A percentile compares a stretch with the other conserved stretches of the same genome.
phyloP scores from a whole-genome alignment of 2,113 vertebrate species.

The Tenebrosternarchus preto region DNA sequence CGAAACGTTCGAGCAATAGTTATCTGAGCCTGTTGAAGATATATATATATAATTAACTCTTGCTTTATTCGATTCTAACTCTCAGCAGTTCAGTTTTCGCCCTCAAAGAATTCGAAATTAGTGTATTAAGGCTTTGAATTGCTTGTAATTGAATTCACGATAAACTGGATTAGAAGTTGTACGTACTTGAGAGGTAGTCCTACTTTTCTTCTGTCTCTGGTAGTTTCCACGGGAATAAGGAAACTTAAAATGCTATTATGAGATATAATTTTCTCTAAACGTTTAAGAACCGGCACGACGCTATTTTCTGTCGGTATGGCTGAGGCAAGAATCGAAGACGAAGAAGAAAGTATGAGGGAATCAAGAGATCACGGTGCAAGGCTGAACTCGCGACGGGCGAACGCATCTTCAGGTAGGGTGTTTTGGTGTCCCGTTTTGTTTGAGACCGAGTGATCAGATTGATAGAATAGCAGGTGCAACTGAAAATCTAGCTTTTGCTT shows the following conservation, averaged over 20 bases:
- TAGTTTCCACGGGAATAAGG: background rate
- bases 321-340: conserved; percentile 82
- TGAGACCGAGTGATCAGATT: no score
- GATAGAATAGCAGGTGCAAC: no score
- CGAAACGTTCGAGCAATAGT: conserved; percentile 8
- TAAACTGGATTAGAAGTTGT: background rate
- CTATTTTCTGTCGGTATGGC: conserved; percentile 72
- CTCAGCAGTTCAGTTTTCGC: background rate
- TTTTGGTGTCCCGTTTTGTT: no score
- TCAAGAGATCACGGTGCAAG: conserved; percentile 70
- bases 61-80: background rate
- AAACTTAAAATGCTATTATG: background rate
- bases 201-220: background rate
- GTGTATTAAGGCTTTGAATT: background rate
- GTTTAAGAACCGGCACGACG: background rate
- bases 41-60: conserved; percentile 18
- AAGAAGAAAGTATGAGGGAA: conserved; percentile 79
- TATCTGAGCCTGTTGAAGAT: background rate
- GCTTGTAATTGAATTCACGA: background rate
- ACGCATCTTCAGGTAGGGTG: conserved; percentile 72
- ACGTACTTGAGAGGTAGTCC: background rate
- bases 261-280: background rate
- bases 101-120: background rate
- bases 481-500: no score
- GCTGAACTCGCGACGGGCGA: conserved; percentile 67